Conservation (phyloP, 2,888 invertebrate species). For the Heteromyza rotundicornis region DNA sequence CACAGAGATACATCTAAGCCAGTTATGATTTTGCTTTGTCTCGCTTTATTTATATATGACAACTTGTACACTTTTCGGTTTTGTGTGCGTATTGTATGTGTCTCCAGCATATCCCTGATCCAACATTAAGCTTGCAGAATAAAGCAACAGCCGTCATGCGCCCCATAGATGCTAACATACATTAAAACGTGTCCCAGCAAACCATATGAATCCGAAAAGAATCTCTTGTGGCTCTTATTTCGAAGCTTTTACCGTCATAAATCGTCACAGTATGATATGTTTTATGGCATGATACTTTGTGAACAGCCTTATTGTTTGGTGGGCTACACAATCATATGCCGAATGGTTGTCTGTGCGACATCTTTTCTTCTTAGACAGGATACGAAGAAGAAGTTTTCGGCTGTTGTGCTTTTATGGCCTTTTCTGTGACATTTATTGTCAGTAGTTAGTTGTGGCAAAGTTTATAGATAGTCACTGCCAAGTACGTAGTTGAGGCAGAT, state of each 20-base stretch:
- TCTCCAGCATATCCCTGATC: background rate
- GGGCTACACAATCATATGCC: background rate
- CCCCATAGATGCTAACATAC: no score
- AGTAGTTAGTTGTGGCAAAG: constrained; percentile 53
- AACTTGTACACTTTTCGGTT: no score
- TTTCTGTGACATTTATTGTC: constrained; percentile 54
- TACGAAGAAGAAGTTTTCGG: constrained; percentile 5
- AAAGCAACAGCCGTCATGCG: background rate
- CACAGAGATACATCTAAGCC: background rate
- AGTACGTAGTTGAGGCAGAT: no score
- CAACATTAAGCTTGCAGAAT: background rate
- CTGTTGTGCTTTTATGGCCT: constrained; percentile 45
- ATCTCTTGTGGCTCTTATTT: no score
- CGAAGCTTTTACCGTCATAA: no score
- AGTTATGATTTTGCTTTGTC: background rate
- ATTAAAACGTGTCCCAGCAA: no score
- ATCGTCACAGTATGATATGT: no score
- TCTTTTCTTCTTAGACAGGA: background rate
- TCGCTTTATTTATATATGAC: background rate
- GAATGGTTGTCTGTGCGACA: constrained; percentile 11
- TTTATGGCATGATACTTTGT: no score
- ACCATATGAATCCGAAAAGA: no score
- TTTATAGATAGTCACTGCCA: constrained; percentile 28
- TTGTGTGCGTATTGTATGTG: no score
- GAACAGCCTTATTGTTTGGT: no score